Percentiles rank a stretch among this genome's conserved stretches.
These are phyloP conservation scores for Malurus alboscapulatus DNA, from an alignment of 2,113 vertebrate genomes.

Conservation along the genomic window DNA sequence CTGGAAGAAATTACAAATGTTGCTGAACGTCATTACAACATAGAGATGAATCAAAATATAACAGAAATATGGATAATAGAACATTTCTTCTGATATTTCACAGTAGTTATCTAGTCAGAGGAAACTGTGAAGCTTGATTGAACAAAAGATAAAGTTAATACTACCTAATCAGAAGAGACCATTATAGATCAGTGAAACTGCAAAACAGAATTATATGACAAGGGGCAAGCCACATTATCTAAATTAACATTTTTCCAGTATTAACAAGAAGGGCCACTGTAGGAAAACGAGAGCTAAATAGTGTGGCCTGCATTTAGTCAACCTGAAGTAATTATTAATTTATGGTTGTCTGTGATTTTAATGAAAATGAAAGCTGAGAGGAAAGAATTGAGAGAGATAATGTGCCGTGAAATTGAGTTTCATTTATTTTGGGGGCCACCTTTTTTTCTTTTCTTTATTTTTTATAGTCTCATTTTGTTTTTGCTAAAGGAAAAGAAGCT, in stretches of 20 bases:
- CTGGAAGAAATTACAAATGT: slow-evolving; percentile 46
- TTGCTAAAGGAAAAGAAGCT: slow-evolving; percentile 63
- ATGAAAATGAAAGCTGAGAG: slow-evolving; percentile 99
- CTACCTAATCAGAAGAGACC: slow-evolving; percentile 96
- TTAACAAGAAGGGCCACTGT: slow-evolving; percentile 91
- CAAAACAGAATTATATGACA: slow-evolving; percentile 94
- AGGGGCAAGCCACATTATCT: slow-evolving; percentile 94
- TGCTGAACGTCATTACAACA: slow-evolving; percentile 48
- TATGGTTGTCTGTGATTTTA: slow-evolving; percentile 99
- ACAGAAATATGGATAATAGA: slow-evolving; percentile 57
- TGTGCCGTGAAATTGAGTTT: slow-evolving; percentile 99
- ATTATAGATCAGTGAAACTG: slow-evolving; percentile 98
- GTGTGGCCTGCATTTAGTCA: slow-evolving; percentile 95
- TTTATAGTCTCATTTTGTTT: slow-evolving; percentile 52
- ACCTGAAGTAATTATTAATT: slow-evolving; percentile 99
- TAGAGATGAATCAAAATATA: slow-evolving; percentile 55
- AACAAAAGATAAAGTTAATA: slow-evolving; percentile 94
- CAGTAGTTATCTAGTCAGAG: slow-evolving; percentile 73
- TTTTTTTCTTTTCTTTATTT: slow-evolving; percentile 80
- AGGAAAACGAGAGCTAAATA: slow-evolving; percentile 85
- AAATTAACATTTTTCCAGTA: slow-evolving; percentile 99
- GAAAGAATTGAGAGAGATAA: slow-evolving; percentile 99
- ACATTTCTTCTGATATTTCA: slow-evolving; percentile 66
- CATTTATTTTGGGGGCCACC: slow-evolving; percentile 93
- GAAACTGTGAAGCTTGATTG: slow-evolving; percentile 86